Evolutionary conservation across 2,888 invertebrate species (phyloP), one percentile per base, ranked within the genome.

Genomic region (Frankliniella fusca): DNA sequence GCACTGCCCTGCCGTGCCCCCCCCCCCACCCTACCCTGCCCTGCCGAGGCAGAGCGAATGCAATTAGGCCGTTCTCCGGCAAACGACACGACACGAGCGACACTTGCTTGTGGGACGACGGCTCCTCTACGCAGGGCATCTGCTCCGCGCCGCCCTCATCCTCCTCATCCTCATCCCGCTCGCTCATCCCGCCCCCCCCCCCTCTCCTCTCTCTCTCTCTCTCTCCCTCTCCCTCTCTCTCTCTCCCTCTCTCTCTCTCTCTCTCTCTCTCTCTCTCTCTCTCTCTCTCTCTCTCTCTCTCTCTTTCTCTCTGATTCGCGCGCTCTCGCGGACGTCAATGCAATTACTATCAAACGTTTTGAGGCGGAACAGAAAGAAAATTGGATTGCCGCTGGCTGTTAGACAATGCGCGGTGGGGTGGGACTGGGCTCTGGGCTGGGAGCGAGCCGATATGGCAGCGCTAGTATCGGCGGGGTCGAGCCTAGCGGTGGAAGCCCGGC

Each of bases 181-280:
- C 3, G n/a, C 23, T 70, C n/a, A 23, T 70, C 70, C 70, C 5
- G 5, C 5, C 70, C 70, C 5, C n/a, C 1, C 3, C 23, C 70
- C 3, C n/a, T n/a, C n/a, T 23, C 23, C 23, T 1, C n/a, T 28
- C 80, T 54, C 80, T 82, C 38, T 80, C n/a, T n/a, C n/a, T n/a
- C 81, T 80, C 81, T 76, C 38, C 9, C 70, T 28, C 76, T 65
- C 81, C 38, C 65, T n/a, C 81, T 80, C 76, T 81, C 81, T 80
- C 81, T 79, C 48, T 12, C 76, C 79, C 79, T 81, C 81, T 81
- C 81, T 81, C 81, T 50, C 81, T 79, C 81, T 76, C 79, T 81
- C 81, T 79, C 79, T 48, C 79, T 81, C 81, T 79, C 81, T 79
- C 81, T 38, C 27, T 28, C 50, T n/a, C 18, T 80, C 49, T 50